Conservation (phyloP, 2,888 invertebrate species). For the Auanema sp. region DNA sequence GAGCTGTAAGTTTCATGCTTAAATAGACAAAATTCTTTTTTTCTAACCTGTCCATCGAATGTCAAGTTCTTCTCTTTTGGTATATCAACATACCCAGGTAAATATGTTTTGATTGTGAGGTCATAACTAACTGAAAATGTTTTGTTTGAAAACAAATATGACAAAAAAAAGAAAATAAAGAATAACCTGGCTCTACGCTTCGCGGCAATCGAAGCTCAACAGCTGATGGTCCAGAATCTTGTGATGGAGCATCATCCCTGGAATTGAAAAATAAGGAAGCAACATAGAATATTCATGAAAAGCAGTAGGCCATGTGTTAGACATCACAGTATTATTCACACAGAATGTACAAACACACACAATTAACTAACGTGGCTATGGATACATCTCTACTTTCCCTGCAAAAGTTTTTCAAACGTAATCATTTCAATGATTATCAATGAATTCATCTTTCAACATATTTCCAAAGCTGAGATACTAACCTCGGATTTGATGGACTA, state of each 20-base stretch:
- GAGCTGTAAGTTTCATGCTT: conserved; percentile 25
- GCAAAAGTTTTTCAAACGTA: no score
- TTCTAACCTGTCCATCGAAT: conserved; percentile 48
- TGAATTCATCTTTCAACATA: no score
- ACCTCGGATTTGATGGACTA: no score
- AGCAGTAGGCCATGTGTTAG: no score
- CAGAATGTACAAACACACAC: no score
- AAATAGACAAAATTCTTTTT: background rate
- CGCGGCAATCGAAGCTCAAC: conserved; percentile 10
- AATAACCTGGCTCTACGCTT: conserved; percentile 5
- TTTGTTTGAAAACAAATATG: background rate
- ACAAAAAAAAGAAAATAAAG: background rate
- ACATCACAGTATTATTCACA: no score
- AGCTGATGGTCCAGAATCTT: conserved; percentile 5
- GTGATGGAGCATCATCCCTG: background rate
- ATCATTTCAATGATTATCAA: no score
- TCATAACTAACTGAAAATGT: conserved; percentile 42
- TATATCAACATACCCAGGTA: conserved; percentile 55
- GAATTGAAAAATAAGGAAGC: background rate
- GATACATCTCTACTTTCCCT: no score
- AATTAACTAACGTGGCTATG: no score
- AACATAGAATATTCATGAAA: background rate
- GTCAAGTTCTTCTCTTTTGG: conserved; percentile 48
- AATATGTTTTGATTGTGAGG: conserved; percentile 52
- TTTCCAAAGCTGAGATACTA: no score